Evolutionary conservation across 2,888 invertebrate genomes (phyloP), one percentile per base, ranked within the genome.

Genomic region (Schrankia costaestrigalis): DNA sequence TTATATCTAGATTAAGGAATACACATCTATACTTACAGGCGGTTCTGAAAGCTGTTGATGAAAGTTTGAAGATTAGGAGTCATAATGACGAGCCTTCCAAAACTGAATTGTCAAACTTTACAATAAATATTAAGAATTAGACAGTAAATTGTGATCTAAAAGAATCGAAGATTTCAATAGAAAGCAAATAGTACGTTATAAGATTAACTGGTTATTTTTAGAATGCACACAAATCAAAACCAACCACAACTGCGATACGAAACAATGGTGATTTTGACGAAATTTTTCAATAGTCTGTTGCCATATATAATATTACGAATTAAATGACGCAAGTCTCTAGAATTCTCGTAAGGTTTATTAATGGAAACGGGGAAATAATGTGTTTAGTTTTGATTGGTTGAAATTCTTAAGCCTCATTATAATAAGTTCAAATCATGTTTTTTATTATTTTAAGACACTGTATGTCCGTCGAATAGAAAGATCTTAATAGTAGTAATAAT

Each of bases 31-130:
- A 93, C 93, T 92, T 78, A 93, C 93, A 93, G 82, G 68, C 89
- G 91, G 78, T 89, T 91, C 74, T 90, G 91, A 81, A 93, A 93
- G 55, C 92, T 90, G 78, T 92, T 91, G 61, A 92, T 73, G 75
- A 93, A 93, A 41, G 90, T 87, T 63, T 90, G 85, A 47, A 92
- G 75, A 59, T 90, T 89, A 48, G 91, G 82, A 71, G 90, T 87
- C 92, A 92, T 92, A 58, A 59, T 80, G 69, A 48, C 32, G 41
- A 41, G 19, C 13, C n/a, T 29, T 18, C 27, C 24, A 34, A 36
- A 40, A 42, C 31, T 26, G n/a, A 10, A 22, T n/a, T 22, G 9
- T 10, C 22, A 22, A 22, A n/a, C n/a, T 22, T 22, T 5, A 10
- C 3, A 5, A 9, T 10, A 5, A 22, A n/a, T 3, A 22, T 22